Percentiles rank a stretch among this genome's conserved stretches.
Conservation (phyloP, 2,888 invertebrate species). For the Drosophila paranaensis region DNA sequence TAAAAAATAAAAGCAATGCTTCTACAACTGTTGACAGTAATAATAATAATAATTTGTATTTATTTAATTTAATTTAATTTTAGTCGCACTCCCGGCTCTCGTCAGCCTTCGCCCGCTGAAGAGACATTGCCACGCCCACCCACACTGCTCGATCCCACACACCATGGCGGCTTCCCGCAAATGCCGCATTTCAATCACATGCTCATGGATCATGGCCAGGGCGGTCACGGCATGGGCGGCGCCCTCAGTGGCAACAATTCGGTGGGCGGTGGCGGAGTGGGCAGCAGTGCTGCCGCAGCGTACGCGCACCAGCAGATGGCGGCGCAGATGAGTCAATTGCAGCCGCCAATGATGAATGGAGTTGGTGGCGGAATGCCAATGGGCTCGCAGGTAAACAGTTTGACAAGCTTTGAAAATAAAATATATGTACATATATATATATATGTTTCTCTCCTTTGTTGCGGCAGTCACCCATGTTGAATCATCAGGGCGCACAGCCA, state of each 20-base stretch:
- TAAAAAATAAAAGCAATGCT: background rate
- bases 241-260: slow-evolving; percentile 55
- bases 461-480: slow-evolving; percentile 84
- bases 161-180: slow-evolving; percentile 83
- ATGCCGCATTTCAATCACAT: slow-evolving; percentile 86
- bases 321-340: slow-evolving; percentile 84
- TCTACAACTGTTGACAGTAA: background rate
- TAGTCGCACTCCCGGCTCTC: slow-evolving; percentile 94
- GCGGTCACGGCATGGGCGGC: slow-evolving; percentile 71
- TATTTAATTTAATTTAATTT: background rate
- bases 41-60: background rate
- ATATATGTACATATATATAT: background rate
- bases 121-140: slow-evolving; percentile 86
- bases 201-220: slow-evolving; percentile 84
- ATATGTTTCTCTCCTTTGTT: background rate
- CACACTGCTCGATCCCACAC: slow-evolving; percentile 82
- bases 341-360: slow-evolving; percentile 84
- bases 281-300: slow-evolving; percentile 73
- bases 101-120: slow-evolving; percentile 96
- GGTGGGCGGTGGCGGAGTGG: slow-evolving; percentile 48
- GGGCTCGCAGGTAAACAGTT: slow-evolving; percentile 82
- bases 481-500: slow-evolving; percentile 82
- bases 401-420: slow-evolving; percentile 1
- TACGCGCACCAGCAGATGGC: slow-evolving; percentile 84
- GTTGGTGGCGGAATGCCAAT: slow-evolving; percentile 84